Conservation (phyloP, 2,888 invertebrate species). For the Onthophagus sagittarius region DNA sequence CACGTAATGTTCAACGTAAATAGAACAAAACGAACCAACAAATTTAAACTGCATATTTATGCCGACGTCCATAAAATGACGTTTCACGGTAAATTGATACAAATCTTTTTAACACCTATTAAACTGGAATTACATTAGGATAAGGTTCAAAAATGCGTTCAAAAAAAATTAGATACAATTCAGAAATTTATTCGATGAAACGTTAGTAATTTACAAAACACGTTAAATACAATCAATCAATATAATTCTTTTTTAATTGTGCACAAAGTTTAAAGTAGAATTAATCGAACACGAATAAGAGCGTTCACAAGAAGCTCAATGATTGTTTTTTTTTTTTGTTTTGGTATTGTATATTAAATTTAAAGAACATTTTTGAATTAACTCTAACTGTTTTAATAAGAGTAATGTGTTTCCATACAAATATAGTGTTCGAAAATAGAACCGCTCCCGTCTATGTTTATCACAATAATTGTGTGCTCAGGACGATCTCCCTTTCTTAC, state of each 20-base stretch:
- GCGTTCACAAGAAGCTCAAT: background rate
- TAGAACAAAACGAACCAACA: background rate
- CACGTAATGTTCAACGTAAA: background rate
- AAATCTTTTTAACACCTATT: background rate
- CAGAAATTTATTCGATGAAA: background rate
- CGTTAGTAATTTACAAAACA: background rate
- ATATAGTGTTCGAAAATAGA: background rate
- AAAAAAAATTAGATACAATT: background rate
- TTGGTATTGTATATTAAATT: background rate
- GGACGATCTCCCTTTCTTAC: background rate
- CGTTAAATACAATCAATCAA: background rate
- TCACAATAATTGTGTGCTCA: background rate
- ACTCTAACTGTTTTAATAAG: background rate
- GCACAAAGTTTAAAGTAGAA: background rate
- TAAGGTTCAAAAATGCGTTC: too few relatives aligned
- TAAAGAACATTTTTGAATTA: background rate
- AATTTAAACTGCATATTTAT: background rate
- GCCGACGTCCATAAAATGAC: background rate
- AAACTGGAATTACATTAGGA: too few relatives aligned
- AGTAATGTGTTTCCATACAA: background rate
- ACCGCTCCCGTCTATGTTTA: background rate
- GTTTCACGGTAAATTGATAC: background rate
- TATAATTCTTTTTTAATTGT: background rate
- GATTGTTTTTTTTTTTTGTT: background rate
- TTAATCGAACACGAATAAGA: background rate